phyloP scores from a whole-genome alignment of 2,797 vertebrate species.

The Sylvilagus floridanus region DNA sequence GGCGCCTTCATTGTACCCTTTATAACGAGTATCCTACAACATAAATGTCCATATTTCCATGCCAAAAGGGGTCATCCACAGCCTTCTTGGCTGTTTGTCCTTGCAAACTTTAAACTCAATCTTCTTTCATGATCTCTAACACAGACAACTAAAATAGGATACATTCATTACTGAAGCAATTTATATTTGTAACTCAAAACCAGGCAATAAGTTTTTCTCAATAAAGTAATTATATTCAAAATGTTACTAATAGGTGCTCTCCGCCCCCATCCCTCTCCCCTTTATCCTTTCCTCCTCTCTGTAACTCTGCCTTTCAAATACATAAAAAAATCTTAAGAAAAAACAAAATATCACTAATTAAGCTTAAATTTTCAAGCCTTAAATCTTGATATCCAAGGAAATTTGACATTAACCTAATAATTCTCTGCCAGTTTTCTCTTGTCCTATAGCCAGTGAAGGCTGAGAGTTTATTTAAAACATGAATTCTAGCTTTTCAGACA shows the following conservation, averaged over 20 bases:
- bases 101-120: conserved; percentile 14
- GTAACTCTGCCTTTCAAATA: no score
- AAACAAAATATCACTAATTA: neutral
- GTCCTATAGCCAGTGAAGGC: neutral
- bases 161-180: neutral
- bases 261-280: no score
- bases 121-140: neutral
- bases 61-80: neutral
- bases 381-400: neutral
- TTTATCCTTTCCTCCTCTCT: no score
- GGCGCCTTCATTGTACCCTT: neutral
- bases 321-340: no score
- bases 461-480: neutral
- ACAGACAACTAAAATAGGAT: neutral
- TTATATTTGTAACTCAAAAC: conserved; percentile 40
- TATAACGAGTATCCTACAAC: neutral
- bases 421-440: neutral
- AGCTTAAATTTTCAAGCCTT: neutral
- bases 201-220: conserved; percentile 5
- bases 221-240: neutral
- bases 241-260: neutral
- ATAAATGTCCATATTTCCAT: neutral
- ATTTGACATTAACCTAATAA: neutral
- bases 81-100: neutral
- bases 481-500: conserved; percentile 44